Percentiles rank a stretch among this genome's conserved stretches.
Conservation (phyloP, 2,113 vertebrate species). For the Etia nguti region DNA sequence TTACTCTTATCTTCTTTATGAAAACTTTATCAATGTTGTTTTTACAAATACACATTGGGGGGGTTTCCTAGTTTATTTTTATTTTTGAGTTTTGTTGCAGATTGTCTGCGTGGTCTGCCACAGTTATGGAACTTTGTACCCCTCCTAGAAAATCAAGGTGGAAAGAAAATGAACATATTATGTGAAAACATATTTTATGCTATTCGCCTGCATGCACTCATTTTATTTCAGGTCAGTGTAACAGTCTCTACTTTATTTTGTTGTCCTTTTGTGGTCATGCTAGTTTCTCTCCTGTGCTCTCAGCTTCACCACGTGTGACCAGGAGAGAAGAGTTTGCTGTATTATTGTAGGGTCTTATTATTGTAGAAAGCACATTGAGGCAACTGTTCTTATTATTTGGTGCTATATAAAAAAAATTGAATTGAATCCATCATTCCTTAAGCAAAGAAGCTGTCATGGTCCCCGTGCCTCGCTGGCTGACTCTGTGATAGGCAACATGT, state of each 20-base stretch:
- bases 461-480: too few species aligned
- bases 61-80: background rate
- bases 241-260: background rate
- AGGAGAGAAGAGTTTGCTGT: background rate
- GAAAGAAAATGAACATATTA: background rate
- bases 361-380: background rate
- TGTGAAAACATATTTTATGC: background rate
- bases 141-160: background rate
- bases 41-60: background rate
- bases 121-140: background rate
- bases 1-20: background rate
- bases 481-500: too few species aligned
- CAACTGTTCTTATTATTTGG: background rate
- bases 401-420: background rate
- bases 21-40: background rate
- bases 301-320: background rate
- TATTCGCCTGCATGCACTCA: background rate
- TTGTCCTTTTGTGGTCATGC: background rate
- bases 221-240: background rate
- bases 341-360: background rate
- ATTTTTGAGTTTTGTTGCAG: background rate
- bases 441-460: too few species aligned
- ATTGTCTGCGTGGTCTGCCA: background rate
- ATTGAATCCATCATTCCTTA: background rate
- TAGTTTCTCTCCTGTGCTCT: background rate